Percentiles rank a stretch among this genome's conserved stretches.
Evolutionary conservation across 2,797 vertebrate species (phyloP).

Genomic region (Enteromius fasciolatus): DNA sequence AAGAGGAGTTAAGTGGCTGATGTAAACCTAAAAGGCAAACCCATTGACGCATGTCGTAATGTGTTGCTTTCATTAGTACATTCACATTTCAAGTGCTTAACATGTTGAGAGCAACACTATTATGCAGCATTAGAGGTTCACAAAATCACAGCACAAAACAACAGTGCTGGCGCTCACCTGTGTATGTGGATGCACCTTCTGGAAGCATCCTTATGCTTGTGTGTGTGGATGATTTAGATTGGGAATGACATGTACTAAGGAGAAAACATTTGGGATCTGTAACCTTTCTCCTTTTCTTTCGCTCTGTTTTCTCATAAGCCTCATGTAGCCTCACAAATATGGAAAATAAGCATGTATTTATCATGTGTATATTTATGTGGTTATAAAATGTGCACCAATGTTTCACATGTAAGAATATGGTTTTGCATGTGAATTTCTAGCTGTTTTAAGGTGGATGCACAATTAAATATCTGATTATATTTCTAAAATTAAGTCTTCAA

Average conservation of each 20-base stretch:
- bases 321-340: neutral
- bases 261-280: constrained; percentile 18
- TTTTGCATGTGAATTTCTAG: neutral
- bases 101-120: neutral
- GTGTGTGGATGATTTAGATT: constrained; percentile 37
- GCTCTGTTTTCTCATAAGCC: constrained; percentile 4
- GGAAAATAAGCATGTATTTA: neutral
- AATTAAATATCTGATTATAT: neutral
- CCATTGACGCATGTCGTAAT: neutral
- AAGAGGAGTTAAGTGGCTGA: constrained; percentile 17
- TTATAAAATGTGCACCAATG: neutral
- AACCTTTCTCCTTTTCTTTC: constrained; percentile 22
- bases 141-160: neutral
- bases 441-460: neutral
- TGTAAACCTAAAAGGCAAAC: constrained; percentile 16
- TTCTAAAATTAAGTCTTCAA: neutral
- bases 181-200: neutral
- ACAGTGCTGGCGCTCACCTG: neutral
- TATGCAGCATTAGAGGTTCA: constrained; percentile 4
- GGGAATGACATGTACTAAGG: constrained; percentile 33
- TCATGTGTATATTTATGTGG: neutral
- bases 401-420: neutral
- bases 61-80: constrained; percentile 16
- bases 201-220: constrained; percentile 16
- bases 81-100: constrained; percentile 12